Evolutionary conservation across 1,140 invertebrate genomes (phyloP).

Genomic region (Drosophila biarmipes): DNA sequence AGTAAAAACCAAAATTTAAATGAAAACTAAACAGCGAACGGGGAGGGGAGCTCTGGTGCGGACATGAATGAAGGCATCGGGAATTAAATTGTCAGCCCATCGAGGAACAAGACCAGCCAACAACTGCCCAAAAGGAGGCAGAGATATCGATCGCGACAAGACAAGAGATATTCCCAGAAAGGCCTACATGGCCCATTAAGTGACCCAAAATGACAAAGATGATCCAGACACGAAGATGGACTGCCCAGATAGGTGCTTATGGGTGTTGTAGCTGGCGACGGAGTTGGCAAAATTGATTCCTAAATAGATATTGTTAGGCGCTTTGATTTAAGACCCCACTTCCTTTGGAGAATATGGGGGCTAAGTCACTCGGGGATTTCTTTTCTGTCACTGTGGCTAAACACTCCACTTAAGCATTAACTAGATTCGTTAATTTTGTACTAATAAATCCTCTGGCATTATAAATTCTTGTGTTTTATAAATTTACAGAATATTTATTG

Average conservation of each 20-base stretch:
- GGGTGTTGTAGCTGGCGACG: neutral
- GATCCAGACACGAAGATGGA: constrained; percentile 14
- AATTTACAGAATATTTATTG: too few relatives aligned
- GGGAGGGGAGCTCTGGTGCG: neutral
- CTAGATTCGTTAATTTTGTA: neutral
- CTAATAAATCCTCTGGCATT: neutral
- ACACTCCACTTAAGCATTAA: neutral
- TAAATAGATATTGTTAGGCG: constrained; percentile 14
- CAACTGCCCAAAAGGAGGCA: neutral
- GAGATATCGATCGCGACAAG: constrained; percentile 40
- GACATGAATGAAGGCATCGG: constrained; percentile 34
- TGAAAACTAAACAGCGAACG: constrained; percentile 12
- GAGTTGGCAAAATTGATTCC: constrained; percentile 22
- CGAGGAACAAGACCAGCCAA: constrained; percentile 12
- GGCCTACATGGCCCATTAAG: constrained; percentile 11
- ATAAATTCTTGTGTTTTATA: too few relatives aligned
- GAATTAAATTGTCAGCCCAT: constrained; percentile 40
- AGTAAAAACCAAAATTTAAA: constrained; percentile 6
- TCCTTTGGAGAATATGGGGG: constrained; percentile 2
- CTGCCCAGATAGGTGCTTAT: constrained; percentile 7
- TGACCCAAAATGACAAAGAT: constrained; percentile 28
- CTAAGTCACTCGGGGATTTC: neutral
- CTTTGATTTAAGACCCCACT: constrained; percentile 4
- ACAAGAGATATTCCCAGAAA: constrained; percentile 18
- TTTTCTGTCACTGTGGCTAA: neutral